These are phyloP conservation scores for Hypotaenidia okinawae DNA, from an alignment of 2,797 vertebrate genomes.

Conservation along the genomic window DNA sequence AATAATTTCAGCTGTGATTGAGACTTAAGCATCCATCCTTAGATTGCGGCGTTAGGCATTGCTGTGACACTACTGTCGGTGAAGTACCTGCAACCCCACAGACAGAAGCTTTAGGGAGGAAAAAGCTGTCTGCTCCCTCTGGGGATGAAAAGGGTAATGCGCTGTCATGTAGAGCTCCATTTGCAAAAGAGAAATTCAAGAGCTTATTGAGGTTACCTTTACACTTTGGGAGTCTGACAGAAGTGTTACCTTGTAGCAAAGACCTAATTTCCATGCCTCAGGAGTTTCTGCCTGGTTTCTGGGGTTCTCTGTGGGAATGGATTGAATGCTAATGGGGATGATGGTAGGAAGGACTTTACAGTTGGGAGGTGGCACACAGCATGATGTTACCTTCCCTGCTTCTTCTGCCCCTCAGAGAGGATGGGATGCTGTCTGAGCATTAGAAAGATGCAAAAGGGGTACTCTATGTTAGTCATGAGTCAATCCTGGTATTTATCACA, in stretches of 20 bases:
- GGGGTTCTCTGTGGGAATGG: background rate
- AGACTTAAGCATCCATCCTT: background rate
- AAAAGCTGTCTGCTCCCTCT: background rate
- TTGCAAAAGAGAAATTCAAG: background rate
- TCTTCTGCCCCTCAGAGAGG: background rate
- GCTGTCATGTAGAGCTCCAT: background rate
- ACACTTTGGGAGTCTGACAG: background rate
- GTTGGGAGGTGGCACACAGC: background rate
- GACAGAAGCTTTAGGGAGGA: background rate
- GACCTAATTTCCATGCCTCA: background rate
- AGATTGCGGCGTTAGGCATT: background rate
- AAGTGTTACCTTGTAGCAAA: background rate
- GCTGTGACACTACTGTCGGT: background rate
- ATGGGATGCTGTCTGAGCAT: background rate
- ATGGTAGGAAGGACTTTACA: background rate
- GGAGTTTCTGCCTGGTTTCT: background rate
- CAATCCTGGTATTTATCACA: background rate
- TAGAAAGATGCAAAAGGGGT: background rate
- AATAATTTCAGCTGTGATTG: background rate
- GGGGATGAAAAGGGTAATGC: background rate
- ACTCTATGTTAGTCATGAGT: background rate
- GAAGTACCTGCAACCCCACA: fast-evolving
- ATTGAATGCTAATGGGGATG: background rate
- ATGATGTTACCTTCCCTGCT: background rate
- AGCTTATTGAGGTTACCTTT: background rate